Percentiles rank a stretch among this genome's conserved stretches.
phyloP scores from a whole-genome alignment of 2,888 invertebrate species.

The Cantharis flavilabris region DNA sequence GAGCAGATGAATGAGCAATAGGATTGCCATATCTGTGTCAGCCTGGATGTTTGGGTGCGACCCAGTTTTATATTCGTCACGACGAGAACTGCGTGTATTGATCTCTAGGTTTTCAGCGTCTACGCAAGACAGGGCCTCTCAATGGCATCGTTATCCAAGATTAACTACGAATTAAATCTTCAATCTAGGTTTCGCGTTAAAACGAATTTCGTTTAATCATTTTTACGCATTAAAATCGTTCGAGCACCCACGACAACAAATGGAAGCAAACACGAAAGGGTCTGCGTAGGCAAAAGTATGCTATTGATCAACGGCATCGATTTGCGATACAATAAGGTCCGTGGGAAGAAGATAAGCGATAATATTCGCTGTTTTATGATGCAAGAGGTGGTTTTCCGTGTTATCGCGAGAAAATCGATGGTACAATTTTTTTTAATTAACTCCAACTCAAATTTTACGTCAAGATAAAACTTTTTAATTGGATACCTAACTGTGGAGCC shows the following conservation, averaged over 20 bases:
- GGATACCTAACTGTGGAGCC: not conserved
- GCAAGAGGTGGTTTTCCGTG: not conserved
- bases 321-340: slow-evolving; percentile 10
- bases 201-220: slow-evolving; percentile 1
- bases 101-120: slow-evolving; percentile 41
- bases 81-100: slow-evolving; percentile 47
- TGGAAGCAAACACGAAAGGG: not conserved
- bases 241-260: not conserved
- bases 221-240: not conserved
- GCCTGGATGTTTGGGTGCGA: slow-evolving; percentile 44
- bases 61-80: slow-evolving; percentile 48
- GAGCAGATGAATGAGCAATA: slow-evolving; percentile 22
- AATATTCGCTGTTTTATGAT: slow-evolving; percentile 7
- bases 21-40: slow-evolving; percentile 32
- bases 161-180: slow-evolving; percentile 22
- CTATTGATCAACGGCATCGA: slow-evolving; percentile 11
- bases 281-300: not conserved
- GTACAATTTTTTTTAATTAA: not conserved
- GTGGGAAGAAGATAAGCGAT: slow-evolving; percentile 14
- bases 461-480: not conserved
- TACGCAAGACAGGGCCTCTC: slow-evolving; percentile 44
- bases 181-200: slow-evolving; percentile 6
- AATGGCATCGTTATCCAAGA: slow-evolving; percentile 30
- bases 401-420: not conserved
- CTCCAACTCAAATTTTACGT: not conserved